A percentile compares a stretch with the other conserved stretches of the same genome.
Conservation (phyloP, 1,140 invertebrate species). For the Cardiocondyla obscurior region DNA sequence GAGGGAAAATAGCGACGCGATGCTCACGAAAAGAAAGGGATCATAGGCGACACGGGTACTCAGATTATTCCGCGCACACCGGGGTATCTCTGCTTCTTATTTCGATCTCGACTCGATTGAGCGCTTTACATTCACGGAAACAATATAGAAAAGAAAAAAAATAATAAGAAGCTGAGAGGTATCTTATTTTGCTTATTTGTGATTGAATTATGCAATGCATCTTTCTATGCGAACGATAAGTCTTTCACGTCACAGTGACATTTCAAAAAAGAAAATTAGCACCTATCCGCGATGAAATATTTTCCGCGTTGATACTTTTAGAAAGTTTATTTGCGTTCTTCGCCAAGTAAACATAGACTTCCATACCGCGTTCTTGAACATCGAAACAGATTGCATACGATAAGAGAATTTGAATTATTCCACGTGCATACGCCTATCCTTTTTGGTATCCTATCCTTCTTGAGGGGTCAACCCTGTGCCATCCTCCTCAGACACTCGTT, state of each 20-base stretch:
- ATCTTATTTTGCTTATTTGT: not conserved
- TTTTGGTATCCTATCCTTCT: conserved; percentile 53
- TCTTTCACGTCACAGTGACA: not conserved
- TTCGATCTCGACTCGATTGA: conserved; percentile 25
- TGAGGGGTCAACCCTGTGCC: conserved; percentile 60
- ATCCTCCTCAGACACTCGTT: conserved; percentile 65
- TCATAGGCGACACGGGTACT: conserved; percentile 58
- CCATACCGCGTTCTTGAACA: not conserved
- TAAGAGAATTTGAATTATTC: conserved; percentile 59
- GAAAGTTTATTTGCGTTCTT: not conserved
- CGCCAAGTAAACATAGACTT: not conserved
- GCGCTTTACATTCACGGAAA: not conserved
- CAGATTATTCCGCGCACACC: conserved; percentile 68
- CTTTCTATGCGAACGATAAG: not conserved
- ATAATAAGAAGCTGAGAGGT: not conserved
- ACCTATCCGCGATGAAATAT: not conserved
- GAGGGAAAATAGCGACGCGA: not conserved
- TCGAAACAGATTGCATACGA: conserved; percentile 45
- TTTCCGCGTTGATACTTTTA: not conserved
- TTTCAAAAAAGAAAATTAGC: not conserved
- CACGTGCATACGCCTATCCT: conserved; percentile 43
- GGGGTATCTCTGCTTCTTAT: conserved; percentile 52
- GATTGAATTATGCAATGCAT: conserved; percentile 10
- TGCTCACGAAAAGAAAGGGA: conserved; percentile 38
- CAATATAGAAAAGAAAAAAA: not conserved